Percentiles rank a stretch among this genome's conserved stretches.
Conservation (phyloP, 2,797 vertebrate genomes). For the Dermochelys coriacea region DNA sequence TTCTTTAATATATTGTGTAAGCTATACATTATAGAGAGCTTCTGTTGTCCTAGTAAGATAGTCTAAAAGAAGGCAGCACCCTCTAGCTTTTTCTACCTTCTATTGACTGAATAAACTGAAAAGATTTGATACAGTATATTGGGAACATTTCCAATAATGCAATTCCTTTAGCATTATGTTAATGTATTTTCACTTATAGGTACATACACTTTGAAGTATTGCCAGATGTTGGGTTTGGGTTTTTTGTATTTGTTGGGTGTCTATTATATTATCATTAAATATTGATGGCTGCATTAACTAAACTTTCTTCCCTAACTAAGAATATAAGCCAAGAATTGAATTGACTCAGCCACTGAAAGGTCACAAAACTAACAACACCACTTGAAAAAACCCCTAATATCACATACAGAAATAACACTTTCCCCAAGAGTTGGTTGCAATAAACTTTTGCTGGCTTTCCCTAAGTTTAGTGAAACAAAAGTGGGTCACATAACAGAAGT, state of each 20-base stretch:
- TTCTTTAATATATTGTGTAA: fast-evolving
- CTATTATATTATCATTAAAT: neutral
- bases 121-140: neutral
- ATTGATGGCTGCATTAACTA: neutral
- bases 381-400: neutral
- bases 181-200: neutral
- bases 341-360: neutral
- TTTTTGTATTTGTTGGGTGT: neutral
- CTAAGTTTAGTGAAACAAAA: neutral
- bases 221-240: fast-evolving
- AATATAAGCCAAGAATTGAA: neutral
- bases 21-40: too few relatives aligned
- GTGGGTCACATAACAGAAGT: too few relatives aligned
- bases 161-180: neutral
- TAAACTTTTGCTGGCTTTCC: neutral
- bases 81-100: slow-evolving; percentile 45
- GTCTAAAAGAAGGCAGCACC: slow-evolving; percentile 40
- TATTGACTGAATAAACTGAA: neutral
- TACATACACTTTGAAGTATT: neutral
- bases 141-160: neutral
- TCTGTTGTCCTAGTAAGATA: neutral
- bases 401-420: neutral
- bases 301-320: neutral
- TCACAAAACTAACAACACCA: neutral
- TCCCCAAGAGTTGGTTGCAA: neutral